Evolutionary conservation across 2,888 invertebrate species (phyloP).

Genomic region (Alcis repandata): DNA sequence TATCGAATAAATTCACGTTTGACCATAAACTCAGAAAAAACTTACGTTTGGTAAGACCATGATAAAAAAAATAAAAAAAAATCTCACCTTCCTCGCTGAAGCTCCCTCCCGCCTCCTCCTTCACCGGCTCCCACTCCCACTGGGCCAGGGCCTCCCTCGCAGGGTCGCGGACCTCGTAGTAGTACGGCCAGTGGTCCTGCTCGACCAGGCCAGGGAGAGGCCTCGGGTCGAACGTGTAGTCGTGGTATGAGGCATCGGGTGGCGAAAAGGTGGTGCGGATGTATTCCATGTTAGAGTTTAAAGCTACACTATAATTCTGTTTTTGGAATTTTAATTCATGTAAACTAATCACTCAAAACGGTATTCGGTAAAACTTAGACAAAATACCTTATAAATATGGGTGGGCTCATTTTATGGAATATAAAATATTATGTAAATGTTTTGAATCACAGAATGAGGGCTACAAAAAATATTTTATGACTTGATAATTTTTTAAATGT

Average conservation of each 20-base stretch:
- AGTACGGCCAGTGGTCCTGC: conserved; percentile 62
- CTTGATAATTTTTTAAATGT: background rate
- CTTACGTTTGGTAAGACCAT: no score
- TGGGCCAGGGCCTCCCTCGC: conserved; percentile 38
- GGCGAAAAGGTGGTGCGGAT: conserved; percentile 40
- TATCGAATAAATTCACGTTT: no score
- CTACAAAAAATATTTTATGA: background rate
- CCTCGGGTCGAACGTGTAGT: conserved; percentile 4
- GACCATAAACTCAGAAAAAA: no score
- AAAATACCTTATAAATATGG: no score
- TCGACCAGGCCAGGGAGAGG: conserved; percentile 23
- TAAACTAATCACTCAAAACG: no score
- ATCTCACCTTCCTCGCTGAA: conserved; percentile 68
- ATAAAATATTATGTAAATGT: no score
- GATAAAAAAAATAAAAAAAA: conserved; percentile 4
- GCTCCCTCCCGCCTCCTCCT: conserved; percentile 42
- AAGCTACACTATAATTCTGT: no score
- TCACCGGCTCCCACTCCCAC: conserved; percentile 47
- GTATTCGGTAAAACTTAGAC: no score
- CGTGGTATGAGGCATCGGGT: conserved; percentile 35
- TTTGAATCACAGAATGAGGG: background rate
- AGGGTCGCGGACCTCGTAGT: conserved; percentile 62
- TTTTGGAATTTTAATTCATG: no score
- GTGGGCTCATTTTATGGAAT: no score
- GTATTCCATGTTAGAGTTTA: conserved; percentile 50